Evolutionary conservation across 2,113 vertebrate species (phyloP), one percentile per base, ranked within the genome.

Genomic region (Mus spicilegus): DNA sequence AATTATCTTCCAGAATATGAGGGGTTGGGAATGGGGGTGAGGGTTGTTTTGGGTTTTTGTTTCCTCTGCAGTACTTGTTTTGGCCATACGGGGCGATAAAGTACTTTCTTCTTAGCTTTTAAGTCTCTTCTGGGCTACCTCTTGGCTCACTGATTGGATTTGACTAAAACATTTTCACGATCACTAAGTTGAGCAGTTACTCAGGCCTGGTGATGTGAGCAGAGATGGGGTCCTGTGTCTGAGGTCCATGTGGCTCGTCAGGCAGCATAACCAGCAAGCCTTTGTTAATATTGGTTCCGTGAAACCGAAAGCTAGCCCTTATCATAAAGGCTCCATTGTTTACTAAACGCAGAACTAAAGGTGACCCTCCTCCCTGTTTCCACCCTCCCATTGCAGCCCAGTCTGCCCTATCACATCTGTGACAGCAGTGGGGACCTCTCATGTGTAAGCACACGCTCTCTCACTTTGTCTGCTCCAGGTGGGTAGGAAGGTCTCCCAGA

Each of bases 51-150:
- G 46, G 28, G 42, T 16, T 17, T 96, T 42, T 42, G 2, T 69
- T 51, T 73, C 80, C 63, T 73, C 51, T 33, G 91, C 91, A 93
- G 91, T 97, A 90, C 95, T 77, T 80, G 63, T 91, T 90, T 39
- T 93, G 46, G 49, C 97, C 97, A 95, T 95, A 93, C 93, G 96
- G 91, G 96, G 96, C 91, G 22, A 20, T 77, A 93, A 77, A 85
- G 85, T 70, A 39, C 63, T n/a, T 11, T 78, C 24, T 58, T 65
- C 84, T 84, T 22, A 36, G 58, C 61, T 77, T 76, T 73, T 51
- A 56, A n/a, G 24, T 90, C 85, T 91, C 46, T 88, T 49, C 22
- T 8, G 65, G 58, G 63, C 20, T 46, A 28, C 82, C 42, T 36
- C 78, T 73, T 54, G 42, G 46, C 56, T 95, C 63, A 46, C 0